Evolutionary conservation across 1,140 invertebrate species (phyloP), one percentile per base, ranked within the genome.

Genomic region (Zaprionus taronus): DNA sequence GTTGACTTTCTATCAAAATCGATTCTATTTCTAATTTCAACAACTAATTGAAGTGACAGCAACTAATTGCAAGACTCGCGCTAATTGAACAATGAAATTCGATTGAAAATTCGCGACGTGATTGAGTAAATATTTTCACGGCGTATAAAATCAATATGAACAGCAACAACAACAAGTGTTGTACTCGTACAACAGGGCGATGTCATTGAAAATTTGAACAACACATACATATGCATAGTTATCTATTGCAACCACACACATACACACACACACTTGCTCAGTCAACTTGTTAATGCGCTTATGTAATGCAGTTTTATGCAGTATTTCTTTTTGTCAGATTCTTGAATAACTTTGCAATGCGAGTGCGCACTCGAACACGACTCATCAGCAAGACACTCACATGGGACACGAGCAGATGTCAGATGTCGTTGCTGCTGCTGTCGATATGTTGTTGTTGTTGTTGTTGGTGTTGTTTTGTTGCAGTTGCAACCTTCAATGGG

Each of bases 11-110:
- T 24, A 20, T 31, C 36, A 38, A 15, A 36, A 55, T 38, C 34
- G 24, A 24, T 65, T 53, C 31, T 24, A 22, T 56, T 26, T 26
- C 36, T 55, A 64, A 53, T 14, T 47, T 14, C 41, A 12, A 12
- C 34, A 47, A 65, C 15, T 66, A 31, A 26, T 67, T 67, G 4
- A 41, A 62, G 20, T 62, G 49, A 62, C 57, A 61, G 24, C 31
- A 26, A 34, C 71, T 28, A 60, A 58, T 74, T 69, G 34, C 24
- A 41, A 28, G 20, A 17, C 9, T 34, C 9, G 15, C 31, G 66
- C 41, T 89, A 80, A 80, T 89, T 78, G 74, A 80, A 89, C 73
- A 89, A 83, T 81, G 81, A 79, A 89, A 87, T 89, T 89, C 80
- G 72, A 78, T 83, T 75, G 77, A 72, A 78, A 80, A 81, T 84